Base-by-base conservation (phyloP, 1,140 invertebrate genomes). In the Protaetia brevitarsis region DNA sequence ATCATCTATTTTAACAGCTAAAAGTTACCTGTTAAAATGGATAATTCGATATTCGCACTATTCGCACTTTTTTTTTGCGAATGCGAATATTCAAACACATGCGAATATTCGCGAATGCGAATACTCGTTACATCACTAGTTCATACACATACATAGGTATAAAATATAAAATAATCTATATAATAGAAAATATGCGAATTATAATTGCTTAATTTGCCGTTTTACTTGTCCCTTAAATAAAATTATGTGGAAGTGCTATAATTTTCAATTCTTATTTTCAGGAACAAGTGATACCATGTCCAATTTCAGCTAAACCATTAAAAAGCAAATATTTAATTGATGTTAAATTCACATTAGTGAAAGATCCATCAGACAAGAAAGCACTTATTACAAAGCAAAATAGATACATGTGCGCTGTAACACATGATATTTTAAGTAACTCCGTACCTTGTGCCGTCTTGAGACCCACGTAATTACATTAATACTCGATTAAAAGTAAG, bases 391-490 rank as follows among this genome's bases (percentile, higher is more conserved):
- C 88, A 26, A 92, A 91, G 78, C 85, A 95, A 78, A 92, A 93
- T 57, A 84, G 96, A 75, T 99, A 97, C 78, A 97, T 97, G 87
- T 99, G 98, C 81, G 92, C 97, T 3, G 90, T 99, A 0, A 99
- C 96, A 26, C 92, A 96, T 79, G 98, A 99, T 82, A 87, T 97
- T 60, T 80, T 99, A 8, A 91, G 93, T 67, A 99, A 99, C 83
- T 93, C 94, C 16, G 88, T 96, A 2, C 94, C 95, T 5, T 96
- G 92, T 81, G 96, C 92, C 65, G 91, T 98, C 56, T 85, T 99
- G 21, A 89, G 85, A 81, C 89, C 94, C 66, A 95, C 93, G 91
- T 95, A 85, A 88, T 45, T 63, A 28, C 26, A 67, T 36, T 59
- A 58, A 26, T 58, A n/a, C 8, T 1, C 3, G 11, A 29, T 28